phyloP scores from a whole-genome alignment of 2,797 vertebrate species.

The Mus spretus region DNA sequence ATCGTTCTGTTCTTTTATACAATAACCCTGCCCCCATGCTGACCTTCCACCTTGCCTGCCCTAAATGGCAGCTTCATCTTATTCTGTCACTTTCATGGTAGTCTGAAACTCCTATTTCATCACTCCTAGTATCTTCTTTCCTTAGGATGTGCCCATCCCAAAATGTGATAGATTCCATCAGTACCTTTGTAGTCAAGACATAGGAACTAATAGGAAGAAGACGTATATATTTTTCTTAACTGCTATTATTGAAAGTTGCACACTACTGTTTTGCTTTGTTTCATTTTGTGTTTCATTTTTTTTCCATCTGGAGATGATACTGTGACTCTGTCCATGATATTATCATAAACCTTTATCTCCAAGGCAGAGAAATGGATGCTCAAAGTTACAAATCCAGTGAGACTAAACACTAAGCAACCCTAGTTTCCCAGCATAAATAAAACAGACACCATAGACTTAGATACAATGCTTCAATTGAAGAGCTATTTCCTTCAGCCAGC shows the following conservation, averaged over 20 bases:
- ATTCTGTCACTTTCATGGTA: neutral
- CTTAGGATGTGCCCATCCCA: neutral
- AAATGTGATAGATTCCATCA: neutral
- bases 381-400: neutral
- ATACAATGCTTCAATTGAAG: neutral
- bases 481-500: neutral
- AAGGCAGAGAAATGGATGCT: neutral
- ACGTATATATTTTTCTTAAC: neutral
- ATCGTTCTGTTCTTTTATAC: neutral
- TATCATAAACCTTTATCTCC: neutral
- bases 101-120: slow-evolving; percentile 13
- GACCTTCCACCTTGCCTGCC: neutral
- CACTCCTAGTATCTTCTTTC: neutral
- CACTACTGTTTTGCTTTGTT: too few relatives aligned
- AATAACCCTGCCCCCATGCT: neutral
- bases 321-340: slow-evolving; percentile 41
- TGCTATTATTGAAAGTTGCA: neutral
- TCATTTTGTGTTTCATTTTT: neutral
- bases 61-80: neutral
- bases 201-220: slow-evolving; percentile 13
- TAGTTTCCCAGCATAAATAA: neutral
- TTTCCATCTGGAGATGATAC: neutral
- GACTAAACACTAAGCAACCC: neutral
- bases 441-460: neutral
- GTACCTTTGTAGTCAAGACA: neutral